A percentile compares a stretch with the other conserved stretches of the same genome.
These are phyloP conservation scores for Pseudotriccus pelzelni DNA, from an alignment of 2,797 vertebrate species.

Conservation along the genomic window DNA sequence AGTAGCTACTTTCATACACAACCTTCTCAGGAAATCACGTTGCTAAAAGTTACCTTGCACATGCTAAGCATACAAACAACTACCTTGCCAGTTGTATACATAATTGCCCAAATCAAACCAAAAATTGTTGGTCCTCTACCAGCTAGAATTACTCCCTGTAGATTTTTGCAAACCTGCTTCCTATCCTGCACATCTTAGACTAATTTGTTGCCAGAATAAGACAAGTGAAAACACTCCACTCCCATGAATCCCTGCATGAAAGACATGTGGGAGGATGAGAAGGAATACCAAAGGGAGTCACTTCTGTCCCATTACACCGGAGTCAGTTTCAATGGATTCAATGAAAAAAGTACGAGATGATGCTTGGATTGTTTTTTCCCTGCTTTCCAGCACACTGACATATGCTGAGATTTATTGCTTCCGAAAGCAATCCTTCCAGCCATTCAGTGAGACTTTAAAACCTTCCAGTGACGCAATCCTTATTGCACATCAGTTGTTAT, in stretches of 20 bases:
- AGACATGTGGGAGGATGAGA: background rate
- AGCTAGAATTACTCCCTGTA: background rate
- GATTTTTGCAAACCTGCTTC: background rate
- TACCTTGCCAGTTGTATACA: background rate
- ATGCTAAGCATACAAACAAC: rapidly evolving
- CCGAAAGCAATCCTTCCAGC: slow-evolving; percentile 18
- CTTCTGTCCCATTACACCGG: background rate
- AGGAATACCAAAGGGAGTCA: background rate
- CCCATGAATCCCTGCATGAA: too few relatives aligned
- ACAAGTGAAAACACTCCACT: background rate
- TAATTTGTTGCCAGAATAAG: background rate
- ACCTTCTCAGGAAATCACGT: background rate
- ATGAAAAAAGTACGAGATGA: background rate
- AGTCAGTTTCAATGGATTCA: background rate
- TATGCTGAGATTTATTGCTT: background rate
- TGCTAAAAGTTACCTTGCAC: background rate
- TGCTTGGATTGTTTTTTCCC: background rate
- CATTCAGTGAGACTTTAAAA: background rate
- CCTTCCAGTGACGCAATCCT: background rate
- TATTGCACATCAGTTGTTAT: background rate
- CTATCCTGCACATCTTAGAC: background rate
- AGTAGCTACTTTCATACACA: background rate
- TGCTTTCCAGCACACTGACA: background rate
- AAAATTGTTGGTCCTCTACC: background rate
- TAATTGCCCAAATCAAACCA: background rate